A percentile compares a stretch with the other conserved stretches of the same genome.
Conservation (phyloP, 2,797 vertebrate genomes). For the Cyclopterus lumpus region DNA sequence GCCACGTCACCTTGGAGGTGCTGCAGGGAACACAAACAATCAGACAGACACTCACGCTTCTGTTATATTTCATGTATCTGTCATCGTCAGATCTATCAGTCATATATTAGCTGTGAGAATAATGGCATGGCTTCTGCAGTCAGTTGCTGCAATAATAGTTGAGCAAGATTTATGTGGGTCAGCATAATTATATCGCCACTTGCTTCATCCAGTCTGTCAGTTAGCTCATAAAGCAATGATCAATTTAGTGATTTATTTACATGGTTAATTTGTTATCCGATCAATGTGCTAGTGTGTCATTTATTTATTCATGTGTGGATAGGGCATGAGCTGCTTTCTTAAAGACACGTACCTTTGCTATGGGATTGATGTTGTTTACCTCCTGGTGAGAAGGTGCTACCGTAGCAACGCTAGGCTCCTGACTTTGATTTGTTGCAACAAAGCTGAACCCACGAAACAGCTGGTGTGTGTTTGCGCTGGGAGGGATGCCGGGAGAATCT, state of each 20-base stretch:
- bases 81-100: neutral
- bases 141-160: neutral
- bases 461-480: slow-evolving; percentile 95
- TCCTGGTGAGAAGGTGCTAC: slow-evolving; percentile 67
- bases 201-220: neutral
- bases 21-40: slow-evolving; percentile 70
- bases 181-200: slow-evolving; percentile 21
- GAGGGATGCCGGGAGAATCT: slow-evolving; percentile 97
- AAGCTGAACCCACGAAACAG: slow-evolving; percentile 98
- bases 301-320: neutral
- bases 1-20: slow-evolving; percentile 91
- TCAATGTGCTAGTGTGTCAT: neutral
- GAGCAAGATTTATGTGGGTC: slow-evolving; percentile 30
- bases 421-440: slow-evolving; percentile 90
- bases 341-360: slow-evolving; percentile 88
- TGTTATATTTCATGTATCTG: neutral
- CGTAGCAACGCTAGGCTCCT: slow-evolving; percentile 80
- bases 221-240: slow-evolving; percentile 10
- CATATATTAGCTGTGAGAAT: neutral
- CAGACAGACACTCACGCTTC: neutral
- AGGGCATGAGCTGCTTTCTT: neutral
- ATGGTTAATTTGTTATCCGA: neutral
- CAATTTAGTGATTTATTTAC: slow-evolving; percentile 9
- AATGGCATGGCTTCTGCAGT: slow-evolving; percentile 6
- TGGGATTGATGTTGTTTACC: slow-evolving; percentile 85